These are phyloP conservation scores for Gulo gulo DNA, from an alignment of 2,113 vertebrate species.

Conservation along the genomic window DNA sequence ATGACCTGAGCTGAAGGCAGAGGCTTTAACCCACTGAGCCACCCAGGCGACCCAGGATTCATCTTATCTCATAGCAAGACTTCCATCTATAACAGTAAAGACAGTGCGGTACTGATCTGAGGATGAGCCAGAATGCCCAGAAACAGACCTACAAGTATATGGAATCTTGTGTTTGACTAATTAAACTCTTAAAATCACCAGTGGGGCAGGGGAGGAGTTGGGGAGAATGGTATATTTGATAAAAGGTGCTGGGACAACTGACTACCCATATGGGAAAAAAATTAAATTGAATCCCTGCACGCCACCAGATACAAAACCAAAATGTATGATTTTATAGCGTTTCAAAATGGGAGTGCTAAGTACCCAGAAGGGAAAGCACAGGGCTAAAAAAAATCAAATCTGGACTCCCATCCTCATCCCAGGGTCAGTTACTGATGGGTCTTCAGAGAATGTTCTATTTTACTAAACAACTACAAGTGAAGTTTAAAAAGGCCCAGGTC, in stretches of 20 bases:
- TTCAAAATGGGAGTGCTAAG: background rate
- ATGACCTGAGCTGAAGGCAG: no score
- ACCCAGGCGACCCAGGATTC: background rate
- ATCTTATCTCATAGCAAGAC: background rate
- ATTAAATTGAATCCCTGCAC: background rate
- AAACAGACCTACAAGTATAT: background rate
- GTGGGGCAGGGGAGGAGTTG: background rate
- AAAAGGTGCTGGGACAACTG: background rate
- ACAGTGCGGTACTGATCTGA: background rate
- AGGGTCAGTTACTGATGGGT: background rate
- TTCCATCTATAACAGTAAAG: background rate
- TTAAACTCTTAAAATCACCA: background rate
- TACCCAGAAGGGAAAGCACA: background rate
- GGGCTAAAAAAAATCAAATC: background rate
- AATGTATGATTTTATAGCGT: background rate
- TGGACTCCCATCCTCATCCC: background rate
- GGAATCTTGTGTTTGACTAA: background rate
- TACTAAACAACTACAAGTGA: background rate
- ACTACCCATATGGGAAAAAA: background rate
- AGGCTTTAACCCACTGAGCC: no score
- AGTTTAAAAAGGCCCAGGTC: background rate
- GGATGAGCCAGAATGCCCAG: background rate
- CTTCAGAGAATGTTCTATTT: background rate
- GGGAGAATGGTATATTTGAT: background rate
- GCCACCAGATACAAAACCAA: background rate